phyloP scores from a whole-genome alignment of 2,113 vertebrate genomes.

The Platichthys stellatus region DNA sequence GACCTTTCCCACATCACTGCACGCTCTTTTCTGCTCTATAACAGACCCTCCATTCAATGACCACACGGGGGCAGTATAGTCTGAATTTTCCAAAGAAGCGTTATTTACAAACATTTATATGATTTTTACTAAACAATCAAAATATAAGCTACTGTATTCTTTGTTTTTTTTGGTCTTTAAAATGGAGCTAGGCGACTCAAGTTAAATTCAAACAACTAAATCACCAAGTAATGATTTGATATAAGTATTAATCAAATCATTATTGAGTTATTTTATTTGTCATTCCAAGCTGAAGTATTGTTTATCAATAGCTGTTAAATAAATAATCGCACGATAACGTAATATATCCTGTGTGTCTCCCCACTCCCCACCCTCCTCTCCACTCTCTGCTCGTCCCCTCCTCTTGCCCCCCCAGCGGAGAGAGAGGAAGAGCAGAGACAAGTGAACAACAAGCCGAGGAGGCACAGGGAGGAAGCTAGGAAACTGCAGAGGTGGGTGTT shows the following conservation, averaged over 20 bases:
- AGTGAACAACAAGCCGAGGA: slow-evolving; percentile 70
- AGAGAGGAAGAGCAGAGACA: slow-evolving; percentile 67
- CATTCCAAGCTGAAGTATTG: background rate
- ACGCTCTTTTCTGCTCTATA: background rate
- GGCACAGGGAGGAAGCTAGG: slow-evolving; percentile 39
- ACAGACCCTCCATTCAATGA: background rate
- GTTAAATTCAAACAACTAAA: background rate
- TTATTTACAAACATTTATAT: background rate
- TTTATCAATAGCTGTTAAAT: no score
- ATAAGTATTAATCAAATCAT: background rate
- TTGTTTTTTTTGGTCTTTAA: background rate
- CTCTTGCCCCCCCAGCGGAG: slow-evolving; percentile 61
- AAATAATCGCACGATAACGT: background rate
- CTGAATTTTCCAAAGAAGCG: background rate
- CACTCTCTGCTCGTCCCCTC: slow-evolving; percentile 18
- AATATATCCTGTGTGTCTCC: background rate
- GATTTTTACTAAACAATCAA: background rate
- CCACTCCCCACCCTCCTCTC: background rate
- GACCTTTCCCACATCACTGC: background rate
- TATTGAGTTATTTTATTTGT: background rate
- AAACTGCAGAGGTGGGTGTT: slow-evolving; percentile 73
- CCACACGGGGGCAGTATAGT: slow-evolving; percentile 41
- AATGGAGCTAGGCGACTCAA: background rate
- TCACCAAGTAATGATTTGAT: background rate
- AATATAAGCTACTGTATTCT: background rate